Conservation (phyloP, 2,797 vertebrate species). For the Microcaecilia unicolor region DNA sequence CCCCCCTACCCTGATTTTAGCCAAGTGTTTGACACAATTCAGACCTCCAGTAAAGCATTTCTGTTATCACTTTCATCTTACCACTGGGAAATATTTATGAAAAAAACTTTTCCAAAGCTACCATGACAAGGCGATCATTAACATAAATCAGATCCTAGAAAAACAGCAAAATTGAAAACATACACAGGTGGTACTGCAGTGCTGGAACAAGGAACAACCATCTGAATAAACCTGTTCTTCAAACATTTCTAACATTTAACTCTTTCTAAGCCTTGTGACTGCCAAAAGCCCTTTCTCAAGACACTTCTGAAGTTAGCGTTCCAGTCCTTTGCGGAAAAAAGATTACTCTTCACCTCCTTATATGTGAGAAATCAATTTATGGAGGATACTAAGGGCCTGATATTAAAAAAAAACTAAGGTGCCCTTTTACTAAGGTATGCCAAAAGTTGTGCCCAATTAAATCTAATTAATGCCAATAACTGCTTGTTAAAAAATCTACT, state of each 20-base stretch:
- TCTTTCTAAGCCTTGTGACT: no score
- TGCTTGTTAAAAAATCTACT: no score
- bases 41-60: conserved; percentile 27
- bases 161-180: conserved; percentile 22
- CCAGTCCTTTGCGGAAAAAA: conserved; percentile 20
- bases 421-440: no score
- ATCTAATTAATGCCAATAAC: no score
- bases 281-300: conserved; percentile 19
- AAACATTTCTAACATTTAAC: conserved; percentile 14
- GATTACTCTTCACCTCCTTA: no score
- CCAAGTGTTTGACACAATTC: conserved; percentile 17
- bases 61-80: conserved; percentile 36
- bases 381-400: no score
- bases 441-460: no score
- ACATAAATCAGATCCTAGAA: conserved; percentile 12
- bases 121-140: conserved; percentile 32
- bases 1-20: conserved; percentile 11
- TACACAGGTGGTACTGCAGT: neutral
- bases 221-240: conserved; percentile 38
- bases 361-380: conserved; percentile 38
- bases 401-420: no score
- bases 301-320: conserved; percentile 23
- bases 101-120: conserved; percentile 16
- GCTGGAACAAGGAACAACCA: conserved; percentile 28
- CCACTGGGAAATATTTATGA: conserved; percentile 32